Conservation (phyloP, 2,888 invertebrate species). For the Eurytoma adleriae region DNA sequence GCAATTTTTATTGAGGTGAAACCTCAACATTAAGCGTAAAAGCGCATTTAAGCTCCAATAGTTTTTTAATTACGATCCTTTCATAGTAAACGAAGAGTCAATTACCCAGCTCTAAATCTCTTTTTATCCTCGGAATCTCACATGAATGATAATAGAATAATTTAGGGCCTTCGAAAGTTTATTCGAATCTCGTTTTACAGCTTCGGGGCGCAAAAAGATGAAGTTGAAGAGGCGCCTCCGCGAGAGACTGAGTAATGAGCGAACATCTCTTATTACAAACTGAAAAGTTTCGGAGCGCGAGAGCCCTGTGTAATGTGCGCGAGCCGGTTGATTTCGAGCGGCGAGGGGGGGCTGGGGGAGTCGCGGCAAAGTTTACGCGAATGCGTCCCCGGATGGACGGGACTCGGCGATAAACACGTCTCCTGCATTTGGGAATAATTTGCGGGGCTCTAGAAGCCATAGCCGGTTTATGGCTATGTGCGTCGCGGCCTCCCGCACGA, state of each 20-base stretch:
- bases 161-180: constrained; percentile 32
- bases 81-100: too few relatives aligned
- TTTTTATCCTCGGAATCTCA: constrained; percentile 23
- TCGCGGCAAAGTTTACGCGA: constrained; percentile 38
- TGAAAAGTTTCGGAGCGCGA: constrained; percentile 24
- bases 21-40: too few relatives aligned
- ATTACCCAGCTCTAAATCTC: not conserved
- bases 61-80: too few relatives aligned
- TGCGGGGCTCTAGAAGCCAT: constrained; percentile 19
- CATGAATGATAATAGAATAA: constrained; percentile 2
- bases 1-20: too few relatives aligned
- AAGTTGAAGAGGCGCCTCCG: not conserved
- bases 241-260: constrained; percentile 39
- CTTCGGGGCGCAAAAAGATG: constrained; percentile 32
- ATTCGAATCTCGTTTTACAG: constrained; percentile 54
- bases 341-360: not conserved
- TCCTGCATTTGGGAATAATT: constrained; percentile 51
- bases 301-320: constrained; percentile 28
- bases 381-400: constrained; percentile 42
- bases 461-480: not conserved
- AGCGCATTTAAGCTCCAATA: too few relatives aligned
- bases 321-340: constrained; percentile 38
- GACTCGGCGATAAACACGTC: constrained; percentile 45
- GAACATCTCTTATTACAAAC: constrained; percentile 54
- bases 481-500: not conserved